These are phyloP conservation scores for Epinotia ramella DNA, from an alignment of 2,888 invertebrate species.

Conservation along the genomic window DNA sequence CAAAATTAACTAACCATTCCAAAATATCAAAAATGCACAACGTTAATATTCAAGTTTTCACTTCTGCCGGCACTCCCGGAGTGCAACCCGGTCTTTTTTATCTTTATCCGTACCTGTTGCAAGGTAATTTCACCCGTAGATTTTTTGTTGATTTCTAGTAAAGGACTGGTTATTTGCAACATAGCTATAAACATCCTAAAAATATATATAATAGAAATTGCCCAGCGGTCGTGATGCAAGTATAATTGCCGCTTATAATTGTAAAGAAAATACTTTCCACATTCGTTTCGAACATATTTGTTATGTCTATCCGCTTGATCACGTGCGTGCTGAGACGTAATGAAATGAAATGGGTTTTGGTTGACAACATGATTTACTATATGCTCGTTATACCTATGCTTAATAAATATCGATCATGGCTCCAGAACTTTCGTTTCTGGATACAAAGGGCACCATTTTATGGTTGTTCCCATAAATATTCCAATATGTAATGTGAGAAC, in stretches of 20 bases:
- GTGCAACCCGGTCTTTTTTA: too few species aligned
- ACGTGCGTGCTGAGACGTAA: neutral
- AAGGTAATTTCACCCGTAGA: neutral
- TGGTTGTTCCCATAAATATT: too few species aligned
- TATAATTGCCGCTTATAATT: slow-evolving; percentile 16
- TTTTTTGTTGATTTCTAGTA: neutral
- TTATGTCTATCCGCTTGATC: slow-evolving; percentile 7
- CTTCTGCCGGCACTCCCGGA: too few species aligned
- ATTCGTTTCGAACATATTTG: slow-evolving; percentile 32
- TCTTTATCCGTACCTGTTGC: too few species aligned
- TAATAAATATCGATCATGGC: too few species aligned
- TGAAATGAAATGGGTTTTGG: slow-evolving; percentile 22
- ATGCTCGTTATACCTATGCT: too few species aligned
- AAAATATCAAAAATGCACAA: too few species aligned
- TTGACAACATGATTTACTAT: neutral
- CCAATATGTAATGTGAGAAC: too few species aligned
- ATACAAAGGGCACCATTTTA: neutral
- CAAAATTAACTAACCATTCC: too few species aligned
- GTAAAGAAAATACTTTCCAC: slow-evolving; percentile 27
- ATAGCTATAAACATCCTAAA: neutral
- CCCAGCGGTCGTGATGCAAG: slow-evolving; percentile 18
- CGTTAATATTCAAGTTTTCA: too few species aligned
- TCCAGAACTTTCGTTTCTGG: neutral
- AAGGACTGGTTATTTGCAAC: neutral
- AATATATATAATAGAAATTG: too few species aligned